Conservation (phyloP, 2,113 vertebrate genomes). For the Phocoena sinus region DNA sequence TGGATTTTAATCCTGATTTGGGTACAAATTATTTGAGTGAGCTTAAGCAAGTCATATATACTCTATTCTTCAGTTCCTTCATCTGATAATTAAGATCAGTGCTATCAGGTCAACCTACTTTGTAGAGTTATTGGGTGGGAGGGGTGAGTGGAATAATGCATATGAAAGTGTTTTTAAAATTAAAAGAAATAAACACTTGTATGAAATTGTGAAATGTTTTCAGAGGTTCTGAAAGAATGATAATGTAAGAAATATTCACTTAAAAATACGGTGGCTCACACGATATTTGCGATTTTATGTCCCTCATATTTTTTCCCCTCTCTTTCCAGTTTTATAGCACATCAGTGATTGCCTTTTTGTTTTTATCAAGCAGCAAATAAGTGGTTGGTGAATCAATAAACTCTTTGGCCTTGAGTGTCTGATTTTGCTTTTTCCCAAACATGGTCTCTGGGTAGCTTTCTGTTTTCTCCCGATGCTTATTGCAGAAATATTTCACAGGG, state of each 20-base stretch:
- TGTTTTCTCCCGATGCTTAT: not conserved
- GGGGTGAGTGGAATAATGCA: not conserved
- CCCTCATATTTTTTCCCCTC: not conserved
- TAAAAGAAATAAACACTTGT: not conserved
- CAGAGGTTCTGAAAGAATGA: conserved; percentile 9
- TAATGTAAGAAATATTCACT: not conserved
- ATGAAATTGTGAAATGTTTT: conserved; percentile 35
- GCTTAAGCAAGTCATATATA: not conserved
- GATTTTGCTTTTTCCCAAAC: not conserved
- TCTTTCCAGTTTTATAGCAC: conserved; percentile 3
- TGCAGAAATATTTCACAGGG: conserved; percentile 48
- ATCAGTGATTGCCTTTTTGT: conserved; percentile 43
- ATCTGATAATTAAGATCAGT: not conserved
- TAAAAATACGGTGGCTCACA: not conserved
- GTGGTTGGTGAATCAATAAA: conserved; percentile 31
- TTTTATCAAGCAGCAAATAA: not conserved
- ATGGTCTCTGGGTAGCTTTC: conserved; percentile 1
- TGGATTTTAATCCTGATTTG: not conserved
- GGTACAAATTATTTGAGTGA: not conserved
- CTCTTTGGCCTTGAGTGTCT: not conserved
- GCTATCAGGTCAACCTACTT: not conserved
- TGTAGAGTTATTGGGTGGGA: not conserved
- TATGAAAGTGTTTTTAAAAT: not conserved
- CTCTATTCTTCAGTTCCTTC: not conserved
- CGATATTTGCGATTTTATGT: conserved; percentile 18